Evolutionary conservation across 2,888 invertebrate species (phyloP).

Genomic region (Trissoscelio sp.): DNA sequence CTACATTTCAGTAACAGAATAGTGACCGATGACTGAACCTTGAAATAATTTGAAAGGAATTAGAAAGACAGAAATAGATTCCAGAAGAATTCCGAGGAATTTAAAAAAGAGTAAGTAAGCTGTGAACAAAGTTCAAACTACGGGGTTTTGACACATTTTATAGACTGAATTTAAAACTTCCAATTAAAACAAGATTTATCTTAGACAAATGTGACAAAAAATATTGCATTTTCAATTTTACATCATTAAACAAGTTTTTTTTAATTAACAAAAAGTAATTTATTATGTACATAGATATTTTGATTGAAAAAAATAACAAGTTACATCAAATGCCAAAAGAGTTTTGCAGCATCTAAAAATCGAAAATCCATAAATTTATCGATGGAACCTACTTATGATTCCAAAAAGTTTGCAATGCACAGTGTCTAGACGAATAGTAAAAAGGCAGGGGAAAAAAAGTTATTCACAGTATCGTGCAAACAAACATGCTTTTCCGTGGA

Average conservation of each 20-base stretch:
- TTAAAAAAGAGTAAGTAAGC: conserved; percentile 22
- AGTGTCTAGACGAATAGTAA: conserved; percentile 34
- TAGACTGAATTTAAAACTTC: not conserved
- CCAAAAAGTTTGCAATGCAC: conserved; percentile 11
- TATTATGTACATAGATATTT: no score
- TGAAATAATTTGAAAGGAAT: conserved; percentile 63
- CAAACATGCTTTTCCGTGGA: conserved; percentile 35
- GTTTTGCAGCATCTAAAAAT: no score
- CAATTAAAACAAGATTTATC: no score
- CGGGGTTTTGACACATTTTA: not conserved
- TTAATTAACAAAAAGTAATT: no score
- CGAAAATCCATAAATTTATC: conserved; percentile 18
- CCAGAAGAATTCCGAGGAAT: conserved; percentile 49
- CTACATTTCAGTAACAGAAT: conserved; percentile 39
- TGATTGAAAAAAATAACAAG: no score
- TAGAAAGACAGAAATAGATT: conserved; percentile 51
- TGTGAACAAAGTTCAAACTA: not conserved
- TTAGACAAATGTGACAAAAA: no score
- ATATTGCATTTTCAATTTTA: no score
- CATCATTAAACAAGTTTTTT: no score
- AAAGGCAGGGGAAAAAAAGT: conserved; percentile 11
- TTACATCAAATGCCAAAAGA: no score
- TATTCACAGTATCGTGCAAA: conserved; percentile 29
- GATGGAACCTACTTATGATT: not conserved
- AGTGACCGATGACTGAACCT: conserved; percentile 52